Evolutionary conservation across 2,888 invertebrate species (phyloP), one percentile per base, ranked within the genome.

Genomic region (Habrosyne pyritoides): DNA sequence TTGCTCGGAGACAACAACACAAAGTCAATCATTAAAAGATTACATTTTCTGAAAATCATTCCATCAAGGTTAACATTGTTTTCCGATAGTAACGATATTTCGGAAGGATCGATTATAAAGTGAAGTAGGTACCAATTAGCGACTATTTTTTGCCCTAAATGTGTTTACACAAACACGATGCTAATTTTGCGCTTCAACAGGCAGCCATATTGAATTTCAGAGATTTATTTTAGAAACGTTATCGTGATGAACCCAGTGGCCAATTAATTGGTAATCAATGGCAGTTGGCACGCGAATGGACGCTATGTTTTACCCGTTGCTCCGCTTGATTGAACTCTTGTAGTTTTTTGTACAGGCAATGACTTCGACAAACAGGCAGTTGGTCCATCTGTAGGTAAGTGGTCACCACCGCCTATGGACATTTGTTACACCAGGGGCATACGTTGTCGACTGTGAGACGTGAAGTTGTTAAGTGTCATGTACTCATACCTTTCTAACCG

Each of bases 111-210:
- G 47, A 47, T 47, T 12, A 42, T 18, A 42, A 0, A n/a, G 6
- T n/a, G 5, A 33, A n/a, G n/a, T n/a, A n/a, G n/a, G n/a, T 49
- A 14, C 8, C 14, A 49, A 49, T 49, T 28, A 50, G 28, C 30
- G 33, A 28, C 26, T 2, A 0, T 10, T 50, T 50, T 50, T 50
- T 48, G 48, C 24, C 2, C 6, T 24, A 48, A 48, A 28, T 18
- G 1, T 12, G 18, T 50, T 28, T 28, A 26, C 46, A 47, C 42
- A 26, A 24, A 56, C 55, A 50, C 56, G 21, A 42, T 48, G 28
- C 54, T 56, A 56, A 68, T 69, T 69, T 64, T 56, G 46, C 62
- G 64, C 67, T 59, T 58, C 67, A 69, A 28, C 53, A 53, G 57
- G 21, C 55, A 50, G 30, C 24, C 42, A 51, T 64, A 66, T 60